These are phyloP conservation scores for Chromoteleia sp. DNA, from an alignment of 2,888 invertebrate species.

Conservation along the genomic window DNA sequence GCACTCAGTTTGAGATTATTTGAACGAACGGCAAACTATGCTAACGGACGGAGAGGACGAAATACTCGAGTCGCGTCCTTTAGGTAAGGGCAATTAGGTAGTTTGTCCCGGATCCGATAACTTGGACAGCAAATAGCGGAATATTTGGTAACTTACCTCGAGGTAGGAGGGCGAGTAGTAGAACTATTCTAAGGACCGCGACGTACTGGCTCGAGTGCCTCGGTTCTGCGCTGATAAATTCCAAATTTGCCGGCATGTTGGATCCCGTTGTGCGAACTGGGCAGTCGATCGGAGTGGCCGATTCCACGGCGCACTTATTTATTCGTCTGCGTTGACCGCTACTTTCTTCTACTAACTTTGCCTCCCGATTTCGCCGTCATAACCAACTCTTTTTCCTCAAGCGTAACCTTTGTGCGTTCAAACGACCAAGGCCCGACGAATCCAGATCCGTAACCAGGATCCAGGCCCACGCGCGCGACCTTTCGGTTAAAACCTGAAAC, in stretches of 20 bases:
- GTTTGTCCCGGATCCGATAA: slow-evolving; percentile 22
- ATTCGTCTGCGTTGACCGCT: slow-evolving; percentile 43
- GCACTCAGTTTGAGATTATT: neutral
- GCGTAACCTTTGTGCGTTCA: slow-evolving; percentile 40
- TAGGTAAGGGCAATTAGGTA: neutral
- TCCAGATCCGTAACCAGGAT: slow-evolving; percentile 61
- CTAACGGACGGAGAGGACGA: slow-evolving; percentile 12
- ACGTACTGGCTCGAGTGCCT: slow-evolving; percentile 74
- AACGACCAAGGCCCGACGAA: slow-evolving; percentile 48
- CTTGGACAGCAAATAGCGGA: slow-evolving; percentile 18
- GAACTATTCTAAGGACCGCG: slow-evolving; percentile 77
- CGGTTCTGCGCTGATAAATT: slow-evolving; percentile 45
- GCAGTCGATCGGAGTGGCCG: slow-evolving; percentile 25
- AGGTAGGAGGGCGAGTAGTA: slow-evolving; percentile 81
- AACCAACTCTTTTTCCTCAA: slow-evolving; percentile 71
- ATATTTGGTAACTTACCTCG: slow-evolving; percentile 78
- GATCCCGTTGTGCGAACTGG: slow-evolving; percentile 59
- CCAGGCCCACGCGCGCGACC: neutral
- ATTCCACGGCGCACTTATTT: slow-evolving; percentile 7
- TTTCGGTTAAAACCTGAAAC: slow-evolving; percentile 19
- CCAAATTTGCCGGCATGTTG: slow-evolving; percentile 64
- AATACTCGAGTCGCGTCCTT: slow-evolving; percentile 4
- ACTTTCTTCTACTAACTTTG: slow-evolving; percentile 53
- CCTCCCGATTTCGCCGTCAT: slow-evolving; percentile 83
- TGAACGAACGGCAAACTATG: slow-evolving; percentile 30